phyloP scores from a whole-genome alignment of 2,888 invertebrate species.

The Sarcophaga carnaria region DNA sequence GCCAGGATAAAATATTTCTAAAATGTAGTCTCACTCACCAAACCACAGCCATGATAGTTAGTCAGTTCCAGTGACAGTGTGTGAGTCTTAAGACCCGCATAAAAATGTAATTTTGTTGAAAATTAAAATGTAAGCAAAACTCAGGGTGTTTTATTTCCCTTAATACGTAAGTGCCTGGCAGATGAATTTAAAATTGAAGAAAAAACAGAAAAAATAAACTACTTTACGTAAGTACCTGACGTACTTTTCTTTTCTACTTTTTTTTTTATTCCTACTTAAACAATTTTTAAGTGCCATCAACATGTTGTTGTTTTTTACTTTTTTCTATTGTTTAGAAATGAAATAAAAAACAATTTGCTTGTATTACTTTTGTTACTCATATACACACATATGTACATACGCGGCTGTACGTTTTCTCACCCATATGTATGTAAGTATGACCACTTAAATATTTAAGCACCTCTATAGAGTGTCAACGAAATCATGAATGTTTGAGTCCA shows the following conservation, averaged over 20 bases:
- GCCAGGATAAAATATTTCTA: background rate
- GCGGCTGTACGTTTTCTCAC: no score
- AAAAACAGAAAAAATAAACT: conserved; percentile 20
- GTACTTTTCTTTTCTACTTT: conserved; percentile 20
- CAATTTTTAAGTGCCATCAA: conserved; percentile 51
- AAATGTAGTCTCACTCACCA: background rate
- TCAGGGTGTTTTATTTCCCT: conserved; percentile 27
- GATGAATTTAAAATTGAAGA: conserved; percentile 47
- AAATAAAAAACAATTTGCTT: conserved; percentile 2
- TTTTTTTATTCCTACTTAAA: conserved; percentile 21
- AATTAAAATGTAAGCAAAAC: conserved; percentile 11
- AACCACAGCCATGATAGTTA: background rate
- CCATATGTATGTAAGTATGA: conserved; percentile 37
- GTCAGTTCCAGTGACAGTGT: background rate
- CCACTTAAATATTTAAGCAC: conserved; percentile 61
- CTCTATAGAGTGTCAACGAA: conserved; percentile 59
- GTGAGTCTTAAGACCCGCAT: conserved; percentile 28
- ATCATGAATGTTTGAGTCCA: conserved; percentile 52
- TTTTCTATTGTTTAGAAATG: background rate
- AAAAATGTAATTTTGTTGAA: conserved; percentile 33
- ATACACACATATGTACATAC: conserved; percentile 36
- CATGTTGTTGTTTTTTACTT: conserved; percentile 3
- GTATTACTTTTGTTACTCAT: conserved; percentile 16
- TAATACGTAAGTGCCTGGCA: conserved; percentile 40
- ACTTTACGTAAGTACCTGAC: conserved; percentile 47